Percentiles rank a stretch among this genome's conserved stretches.
Conservation (phyloP, 2,113 vertebrate species). For the Empidonax traillii region DNA sequence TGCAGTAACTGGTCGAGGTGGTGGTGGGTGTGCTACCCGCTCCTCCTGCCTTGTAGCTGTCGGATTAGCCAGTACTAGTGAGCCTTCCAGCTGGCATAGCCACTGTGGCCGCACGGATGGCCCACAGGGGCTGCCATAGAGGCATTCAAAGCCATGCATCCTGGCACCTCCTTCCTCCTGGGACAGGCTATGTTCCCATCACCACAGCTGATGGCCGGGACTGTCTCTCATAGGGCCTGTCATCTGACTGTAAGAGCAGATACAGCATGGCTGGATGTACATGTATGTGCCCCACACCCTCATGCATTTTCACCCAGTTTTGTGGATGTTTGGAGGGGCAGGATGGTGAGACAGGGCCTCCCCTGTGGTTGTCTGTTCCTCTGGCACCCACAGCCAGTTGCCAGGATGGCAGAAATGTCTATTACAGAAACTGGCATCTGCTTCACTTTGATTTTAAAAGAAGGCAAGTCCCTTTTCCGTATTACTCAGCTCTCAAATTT, state of each 20-base stretch:
- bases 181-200: neutral
- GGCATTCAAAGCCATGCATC: fast-evolving
- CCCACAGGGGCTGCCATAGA: neutral
- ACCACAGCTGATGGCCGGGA: fast-evolving
- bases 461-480: neutral
- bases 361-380: neutral
- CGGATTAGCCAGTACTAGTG: fast-evolving
- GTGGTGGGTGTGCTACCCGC: fast-evolving
- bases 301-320: neutral
- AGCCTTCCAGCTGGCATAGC: neutral
- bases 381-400: neutral
- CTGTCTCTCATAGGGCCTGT: neutral
- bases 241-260: neutral
- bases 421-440: neutral
- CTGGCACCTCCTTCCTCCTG: neutral
- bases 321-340: fast-evolving
- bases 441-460: neutral
- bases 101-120: neutral
- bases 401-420: fast-evolving
- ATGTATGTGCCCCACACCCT: fast-evolving
- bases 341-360: fast-evolving
- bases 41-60: neutral
- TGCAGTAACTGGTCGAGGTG: fast-evolving
- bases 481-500: conserved; percentile 34
- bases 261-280: no score